Evolutionary conservation across 2,888 invertebrate species (phyloP).

Genomic region (Protonemura montana): DNA sequence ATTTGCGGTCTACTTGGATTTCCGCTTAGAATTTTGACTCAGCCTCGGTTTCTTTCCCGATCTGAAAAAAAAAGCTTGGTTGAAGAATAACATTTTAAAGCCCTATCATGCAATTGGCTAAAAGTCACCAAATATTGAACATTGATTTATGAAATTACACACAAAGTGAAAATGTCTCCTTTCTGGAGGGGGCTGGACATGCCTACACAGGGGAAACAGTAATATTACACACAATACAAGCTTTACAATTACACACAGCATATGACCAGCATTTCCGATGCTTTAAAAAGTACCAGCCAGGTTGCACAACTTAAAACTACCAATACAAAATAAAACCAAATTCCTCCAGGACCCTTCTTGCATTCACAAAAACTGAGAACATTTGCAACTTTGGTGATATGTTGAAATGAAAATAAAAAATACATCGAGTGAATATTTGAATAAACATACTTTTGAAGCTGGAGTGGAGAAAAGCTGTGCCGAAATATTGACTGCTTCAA

Average conservation of each 20-base stretch:
- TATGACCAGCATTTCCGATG: too few relatives aligned
- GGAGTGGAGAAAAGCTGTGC: background rate
- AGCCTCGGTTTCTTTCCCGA: constrained; percentile 28
- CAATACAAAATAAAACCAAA: background rate
- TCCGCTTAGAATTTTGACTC: background rate
- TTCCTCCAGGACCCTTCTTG: background rate
- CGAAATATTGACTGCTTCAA: background rate
- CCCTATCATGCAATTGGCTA: too few relatives aligned
- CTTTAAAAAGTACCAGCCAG: too few relatives aligned
- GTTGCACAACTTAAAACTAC: background rate
- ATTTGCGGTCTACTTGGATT: background rate
- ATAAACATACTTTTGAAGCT: background rate
- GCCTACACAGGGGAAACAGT: too few relatives aligned
- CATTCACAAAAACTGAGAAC: background rate
- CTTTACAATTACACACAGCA: too few relatives aligned
- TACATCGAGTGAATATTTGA: background rate
- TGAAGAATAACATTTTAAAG: too few relatives aligned
- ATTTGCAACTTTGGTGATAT: background rate
- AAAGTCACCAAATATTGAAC: too few relatives aligned
- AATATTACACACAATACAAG: too few relatives aligned
- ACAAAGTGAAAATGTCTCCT: too few relatives aligned
- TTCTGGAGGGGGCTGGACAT: too few relatives aligned
- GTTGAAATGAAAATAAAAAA: background rate
- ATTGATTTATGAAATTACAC: too few relatives aligned
- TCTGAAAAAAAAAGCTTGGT: constrained; percentile 31